Base-by-base conservation (phyloP, 2,113 vertebrate genomes). In the Bos javanicus region DNA sequence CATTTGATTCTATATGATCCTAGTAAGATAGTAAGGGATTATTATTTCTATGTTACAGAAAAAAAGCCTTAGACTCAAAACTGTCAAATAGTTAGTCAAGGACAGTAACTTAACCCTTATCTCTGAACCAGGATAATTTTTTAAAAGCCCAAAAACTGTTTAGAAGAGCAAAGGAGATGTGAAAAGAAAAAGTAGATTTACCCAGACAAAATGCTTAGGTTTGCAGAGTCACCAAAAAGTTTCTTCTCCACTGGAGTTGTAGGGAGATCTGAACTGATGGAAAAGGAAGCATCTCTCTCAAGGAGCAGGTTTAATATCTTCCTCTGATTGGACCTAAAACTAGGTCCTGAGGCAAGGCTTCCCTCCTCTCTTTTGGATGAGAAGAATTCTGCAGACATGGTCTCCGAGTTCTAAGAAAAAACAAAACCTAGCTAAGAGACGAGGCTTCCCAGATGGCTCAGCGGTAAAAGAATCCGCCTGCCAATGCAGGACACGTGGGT, bases 191-290 rank as follows among this genome's bases (percentile, higher is more conserved):
- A 39, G 54, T 48, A 28, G 54, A 95, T 80, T 98, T 98, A 99
- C 99, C 98, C 98, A 80, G 95, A 98, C 60, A 97, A 97, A 80
- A 98, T 84, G 95, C 98, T 98, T 43, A 98, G 74, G 85, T 98
- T 98, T 93, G 96, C 95, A 76, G 98, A 98, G 92, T 98, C 98
- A 62, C 67, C 85, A 26, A 96, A 89, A 17, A 98, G 81, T 90
- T 93, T 95, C 62, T 95, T 95, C 62, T 95, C 87, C 87, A 98
- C 17, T 7, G 98, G 98, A 25, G 98, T 98, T 62, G 94, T 56
- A 26, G 97, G 97, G 6, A 81, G 71, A 46, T 97, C 97, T 62
- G 97, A 91, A 85, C 94, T 98, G 88, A 86, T 71, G 43, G 96
- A 94, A 81, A 98, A 94, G 12, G 98, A 98, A 60, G 60, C 8